Conservation (phyloP, 2,888 invertebrate species). For the Volucella zonaria region DNA sequence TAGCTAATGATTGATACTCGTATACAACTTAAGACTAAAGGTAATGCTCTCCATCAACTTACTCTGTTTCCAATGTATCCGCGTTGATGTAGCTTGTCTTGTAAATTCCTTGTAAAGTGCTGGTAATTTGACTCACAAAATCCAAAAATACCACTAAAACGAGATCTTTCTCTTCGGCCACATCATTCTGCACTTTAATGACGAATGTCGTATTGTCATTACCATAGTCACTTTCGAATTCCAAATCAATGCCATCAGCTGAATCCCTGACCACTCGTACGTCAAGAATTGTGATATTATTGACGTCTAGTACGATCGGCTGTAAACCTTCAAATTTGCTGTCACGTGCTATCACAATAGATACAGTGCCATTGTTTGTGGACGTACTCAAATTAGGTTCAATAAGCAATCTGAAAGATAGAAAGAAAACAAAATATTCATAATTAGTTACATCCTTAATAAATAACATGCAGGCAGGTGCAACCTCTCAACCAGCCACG, state of each 20-base stretch:
- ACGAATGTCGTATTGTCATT: conserved; percentile 80
- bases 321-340: conserved; percentile 77
- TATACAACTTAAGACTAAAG: no score
- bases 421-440: conserved; percentile 23
- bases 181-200: conserved; percentile 76
- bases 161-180: conserved; percentile 75
- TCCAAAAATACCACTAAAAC: conserved; percentile 83
- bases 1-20: no score
- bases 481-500: neutral
- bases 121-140: conserved; percentile 84
- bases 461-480: neutral
- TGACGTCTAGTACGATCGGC: conserved; percentile 81
- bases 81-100: conserved; percentile 83
- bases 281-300: conserved; percentile 81
- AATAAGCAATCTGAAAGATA: conserved; percentile 78
- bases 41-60: conserved; percentile 73
- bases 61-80: conserved; percentile 81
- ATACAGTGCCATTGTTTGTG: conserved; percentile 80
- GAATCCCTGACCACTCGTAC: conserved; percentile 77
- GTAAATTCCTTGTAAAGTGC: conserved; percentile 84
- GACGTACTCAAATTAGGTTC: conserved; percentile 81
- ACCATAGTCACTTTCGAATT: conserved; percentile 81
- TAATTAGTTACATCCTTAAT: neutral
- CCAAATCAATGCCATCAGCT: conserved; percentile 76
- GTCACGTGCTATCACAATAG: conserved; percentile 80